Conservation (phyloP, 2,797 vertebrate species). For the Oreonectes daqikongensis region DNA sequence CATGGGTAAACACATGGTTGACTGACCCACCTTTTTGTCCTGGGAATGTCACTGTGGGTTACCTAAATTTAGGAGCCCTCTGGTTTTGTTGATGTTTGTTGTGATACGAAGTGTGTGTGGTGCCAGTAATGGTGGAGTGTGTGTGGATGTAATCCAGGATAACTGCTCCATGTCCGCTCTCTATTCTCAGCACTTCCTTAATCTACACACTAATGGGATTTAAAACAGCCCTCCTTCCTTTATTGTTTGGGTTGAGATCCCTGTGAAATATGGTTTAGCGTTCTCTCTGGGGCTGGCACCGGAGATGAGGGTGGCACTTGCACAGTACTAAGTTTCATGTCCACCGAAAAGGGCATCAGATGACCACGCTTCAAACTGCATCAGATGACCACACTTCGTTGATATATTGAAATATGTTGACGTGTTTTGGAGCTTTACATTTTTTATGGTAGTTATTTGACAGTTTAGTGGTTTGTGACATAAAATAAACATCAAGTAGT, state of each 20-base stretch:
- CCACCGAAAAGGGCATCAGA: too few relatives aligned
- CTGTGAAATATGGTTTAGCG: neutral
- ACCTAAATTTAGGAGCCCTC: neutral
- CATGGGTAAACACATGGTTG: neutral
- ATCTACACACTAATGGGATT: conserved; percentile 75
- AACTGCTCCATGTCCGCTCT: conserved; percentile 65
- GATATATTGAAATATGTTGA: too few relatives aligned
- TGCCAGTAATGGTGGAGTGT: conserved; percentile 6
- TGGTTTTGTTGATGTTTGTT: neutral
- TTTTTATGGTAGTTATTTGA: too few relatives aligned
- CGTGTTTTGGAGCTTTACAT: too few relatives aligned
- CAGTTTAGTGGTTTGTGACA: too few relatives aligned
- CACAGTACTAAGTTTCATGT: too few relatives aligned
- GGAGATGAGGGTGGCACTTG: too few relatives aligned
- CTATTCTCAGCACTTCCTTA: conserved; percentile 74
- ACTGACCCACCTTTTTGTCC: neutral
- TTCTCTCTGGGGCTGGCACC: neutral
- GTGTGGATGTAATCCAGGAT: conserved; percentile 67
- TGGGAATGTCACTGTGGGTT: neutral
- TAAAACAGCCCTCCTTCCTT: conserved; percentile 51
- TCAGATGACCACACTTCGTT: too few relatives aligned
- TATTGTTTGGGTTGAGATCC: conserved; percentile 57
- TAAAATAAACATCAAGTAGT: too few relatives aligned
- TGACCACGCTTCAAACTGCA: too few relatives aligned
- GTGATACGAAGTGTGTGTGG: neutral